Evolutionary conservation across 2,888 invertebrate genomes (phyloP).

Genomic region (Eupeodes luniger): DNA sequence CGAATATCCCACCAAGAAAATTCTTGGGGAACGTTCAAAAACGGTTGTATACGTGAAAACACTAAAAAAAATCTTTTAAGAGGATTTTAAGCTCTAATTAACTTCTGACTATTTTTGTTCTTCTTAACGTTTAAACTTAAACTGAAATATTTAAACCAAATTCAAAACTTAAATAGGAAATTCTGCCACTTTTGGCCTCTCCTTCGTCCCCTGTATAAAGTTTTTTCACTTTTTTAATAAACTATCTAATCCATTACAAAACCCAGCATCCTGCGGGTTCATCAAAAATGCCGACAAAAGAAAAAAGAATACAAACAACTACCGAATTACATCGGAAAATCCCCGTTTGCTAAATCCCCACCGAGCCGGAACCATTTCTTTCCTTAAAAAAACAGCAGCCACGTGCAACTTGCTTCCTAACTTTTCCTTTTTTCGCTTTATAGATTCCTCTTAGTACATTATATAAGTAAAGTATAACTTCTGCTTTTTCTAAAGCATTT

Average conservation of each 20-base stretch:
- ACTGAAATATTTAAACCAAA: too few relatives aligned
- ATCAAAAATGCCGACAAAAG: slow-evolving; percentile 27
- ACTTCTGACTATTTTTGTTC: too few relatives aligned
- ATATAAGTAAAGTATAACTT: neutral
- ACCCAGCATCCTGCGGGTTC: slow-evolving; percentile 47
- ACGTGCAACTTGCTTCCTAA: slow-evolving; percentile 69
- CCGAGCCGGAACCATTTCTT: slow-evolving; percentile 60
- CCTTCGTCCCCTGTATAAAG: neutral
- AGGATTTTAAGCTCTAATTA: too few relatives aligned
- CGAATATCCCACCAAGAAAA: too few relatives aligned
- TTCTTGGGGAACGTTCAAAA: too few relatives aligned
- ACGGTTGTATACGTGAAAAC: too few relatives aligned
- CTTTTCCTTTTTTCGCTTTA: neutral
- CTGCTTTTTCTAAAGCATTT: slow-evolving; percentile 42
- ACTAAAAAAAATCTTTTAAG: too few relatives aligned
- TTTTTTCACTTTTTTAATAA: slow-evolving; percentile 52
- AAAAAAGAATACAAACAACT: slow-evolving; percentile 42
- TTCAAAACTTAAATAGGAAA: too few relatives aligned
- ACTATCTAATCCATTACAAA: slow-evolving; percentile 48
- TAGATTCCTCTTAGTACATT: neutral
- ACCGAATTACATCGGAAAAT: slow-evolving; percentile 51
- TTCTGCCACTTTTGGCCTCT: neutral
- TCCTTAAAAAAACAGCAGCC: slow-evolving; percentile 57
- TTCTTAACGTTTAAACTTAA: too few relatives aligned
- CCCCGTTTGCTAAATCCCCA: slow-evolving; percentile 48